A percentile compares a stretch with the other conserved stretches of the same genome.
phyloP scores from a whole-genome alignment of 2,113 vertebrate genomes.

The Callopanchax toddi region DNA sequence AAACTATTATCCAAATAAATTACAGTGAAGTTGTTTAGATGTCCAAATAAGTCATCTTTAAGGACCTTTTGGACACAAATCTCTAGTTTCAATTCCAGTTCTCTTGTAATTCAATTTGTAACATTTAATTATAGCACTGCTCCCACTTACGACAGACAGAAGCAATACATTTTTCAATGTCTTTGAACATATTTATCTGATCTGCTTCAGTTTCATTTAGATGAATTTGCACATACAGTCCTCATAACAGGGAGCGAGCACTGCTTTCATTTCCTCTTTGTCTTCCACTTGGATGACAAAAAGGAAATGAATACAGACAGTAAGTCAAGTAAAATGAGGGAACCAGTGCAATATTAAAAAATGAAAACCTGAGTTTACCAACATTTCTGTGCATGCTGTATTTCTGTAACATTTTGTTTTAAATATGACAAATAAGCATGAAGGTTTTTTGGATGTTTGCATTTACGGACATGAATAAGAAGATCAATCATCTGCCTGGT shows the following conservation, averaged over 20 bases:
- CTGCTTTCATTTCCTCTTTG: slow-evolving; percentile 8
- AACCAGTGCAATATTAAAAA: slow-evolving; percentile 13
- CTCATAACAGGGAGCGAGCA: not conserved
- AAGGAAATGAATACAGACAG: slow-evolving; percentile 1
- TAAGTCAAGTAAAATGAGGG: slow-evolving; percentile 14
- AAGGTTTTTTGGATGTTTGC: not conserved
- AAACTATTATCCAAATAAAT: slow-evolving; percentile 1
- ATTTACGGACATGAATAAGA: slow-evolving; percentile 17
- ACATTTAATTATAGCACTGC: not conserved
- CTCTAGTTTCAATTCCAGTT: too few relatives aligned
- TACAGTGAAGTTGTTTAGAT: not conserved
- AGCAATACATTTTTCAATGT: not conserved
- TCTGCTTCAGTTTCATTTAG: not conserved
- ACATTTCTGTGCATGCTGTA: slow-evolving; percentile 26
- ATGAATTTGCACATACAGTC: not conserved
- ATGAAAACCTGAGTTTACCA: slow-evolving; percentile 6
- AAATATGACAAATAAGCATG: slow-evolving; percentile 22
- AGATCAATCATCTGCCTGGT: slow-evolving; percentile 54
- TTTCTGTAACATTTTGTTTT: slow-evolving; percentile 36
- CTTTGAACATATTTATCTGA: slow-evolving; percentile 1
- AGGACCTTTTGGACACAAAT: not conserved
- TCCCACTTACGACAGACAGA: slow-evolving; percentile 2
- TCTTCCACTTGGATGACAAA: not conserved
- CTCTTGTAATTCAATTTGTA: slow-evolving; percentile 1
- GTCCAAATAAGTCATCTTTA: not conserved